Base-by-base conservation (phyloP, 2,797 vertebrate genomes). In the Forpus xanthops region DNA sequence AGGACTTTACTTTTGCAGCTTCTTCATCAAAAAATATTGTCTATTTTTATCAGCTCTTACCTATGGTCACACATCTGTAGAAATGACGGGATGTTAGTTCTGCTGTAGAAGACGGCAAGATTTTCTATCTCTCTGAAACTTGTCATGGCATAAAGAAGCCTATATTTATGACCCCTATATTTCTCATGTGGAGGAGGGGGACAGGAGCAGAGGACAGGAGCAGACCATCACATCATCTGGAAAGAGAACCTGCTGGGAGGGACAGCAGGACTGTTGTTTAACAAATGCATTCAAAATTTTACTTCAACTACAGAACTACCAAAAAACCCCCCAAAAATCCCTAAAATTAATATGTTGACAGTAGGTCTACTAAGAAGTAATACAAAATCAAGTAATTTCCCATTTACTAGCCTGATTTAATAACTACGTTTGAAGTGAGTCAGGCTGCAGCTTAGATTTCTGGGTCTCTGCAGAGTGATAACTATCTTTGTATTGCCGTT, bases 261-360 rank as follows among this genome's bases (percentile, higher is more conserved):
- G 42, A n/a, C 30, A 49, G 47, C 8, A 73, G 13, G 8, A 44
- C 39, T 42, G 24, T 52, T 8, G 3, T 28, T 58, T 16, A 70
- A 37, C 15, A 87, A 73, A 35, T 24, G 64, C 37, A 56, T 37
- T 66, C 11, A 41, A 55, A 33, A 67, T 47, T 66, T 73, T 2
- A 67, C 25, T 66, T 79, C 19, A 75, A 92, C 61, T 89, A 44
- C 6, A 60, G n/a, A 82, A 87, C 64, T 60, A 44, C 11, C 78
- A 23, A 3, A 30, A 89, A 13, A 9, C 24, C 1, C 13, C 23
- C 23, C 23, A 9, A 33, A 82, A 24, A 4, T 0, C 5, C 5
- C 41, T 39, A 20, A 65, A 76, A 42, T 19, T 12, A 45, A 6
- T 33, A 23, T 53, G 8, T 53, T 83, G 12, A 7, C 30, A 24